Evolutionary conservation across 2,113 vertebrate genomes (phyloP).

Genomic region (Columba livia): DNA sequence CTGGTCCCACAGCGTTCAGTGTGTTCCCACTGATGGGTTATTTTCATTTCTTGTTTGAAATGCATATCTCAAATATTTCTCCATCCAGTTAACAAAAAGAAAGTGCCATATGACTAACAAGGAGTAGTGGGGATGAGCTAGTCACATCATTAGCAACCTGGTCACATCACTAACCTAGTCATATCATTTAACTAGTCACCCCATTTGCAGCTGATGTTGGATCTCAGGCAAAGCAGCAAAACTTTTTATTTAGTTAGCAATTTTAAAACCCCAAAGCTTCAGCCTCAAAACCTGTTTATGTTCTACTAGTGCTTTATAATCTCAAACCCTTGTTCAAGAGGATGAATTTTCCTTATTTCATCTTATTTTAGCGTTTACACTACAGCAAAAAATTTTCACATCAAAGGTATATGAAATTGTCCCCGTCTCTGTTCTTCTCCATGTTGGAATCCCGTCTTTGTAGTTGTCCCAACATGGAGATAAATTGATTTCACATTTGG

Average conservation of each 20-base stretch:
- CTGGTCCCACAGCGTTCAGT: not conserved
- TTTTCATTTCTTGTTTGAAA: not conserved
- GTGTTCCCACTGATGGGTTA: not conserved
- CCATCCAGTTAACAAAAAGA: not conserved
- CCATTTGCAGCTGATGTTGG: not conserved
- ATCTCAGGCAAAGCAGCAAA: not conserved
- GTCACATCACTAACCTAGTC: not conserved
- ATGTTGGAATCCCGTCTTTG: not conserved
- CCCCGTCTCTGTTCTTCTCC: not conserved
- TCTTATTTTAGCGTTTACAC: not conserved
- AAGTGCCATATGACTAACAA: not conserved
- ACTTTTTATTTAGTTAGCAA: not conserved
- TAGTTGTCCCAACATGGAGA: not conserved
- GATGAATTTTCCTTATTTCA: not conserved
- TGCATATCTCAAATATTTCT: not conserved
- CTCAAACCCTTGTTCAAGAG: not conserved
- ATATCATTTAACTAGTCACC: not conserved
- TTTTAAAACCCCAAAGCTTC: not conserved
- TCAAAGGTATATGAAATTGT: constrained; percentile 1
- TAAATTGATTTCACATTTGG: not conserved
- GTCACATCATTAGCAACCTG: not conserved
- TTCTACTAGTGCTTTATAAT: not conserved
- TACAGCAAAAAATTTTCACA: not conserved
- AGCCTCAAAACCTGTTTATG: not conserved
- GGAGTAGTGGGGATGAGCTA: not conserved